These are phyloP conservation scores for Microplitis manilae DNA, from an alignment of 2,888 invertebrate genomes.

Conservation along the genomic window DNA sequence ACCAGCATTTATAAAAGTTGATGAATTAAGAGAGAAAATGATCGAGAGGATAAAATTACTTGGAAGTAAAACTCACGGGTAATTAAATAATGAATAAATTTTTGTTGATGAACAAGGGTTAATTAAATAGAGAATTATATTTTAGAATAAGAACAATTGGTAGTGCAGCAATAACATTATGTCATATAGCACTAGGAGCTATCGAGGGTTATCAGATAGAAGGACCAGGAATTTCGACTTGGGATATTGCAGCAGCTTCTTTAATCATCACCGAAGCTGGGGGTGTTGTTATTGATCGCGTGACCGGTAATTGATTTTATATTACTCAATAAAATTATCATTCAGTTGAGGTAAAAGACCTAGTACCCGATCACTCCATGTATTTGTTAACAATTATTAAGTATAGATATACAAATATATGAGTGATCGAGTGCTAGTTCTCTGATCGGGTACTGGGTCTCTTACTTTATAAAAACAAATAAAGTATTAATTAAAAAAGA, in stretches of 20 bases:
- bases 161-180: conserved; percentile 82
- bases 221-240: conserved; percentile 79
- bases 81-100: conserved; percentile 29
- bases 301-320: conserved; percentile 59
- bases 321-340: not conserved
- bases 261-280: conserved; percentile 86
- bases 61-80: conserved; percentile 63
- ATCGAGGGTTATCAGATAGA: conserved; percentile 83
- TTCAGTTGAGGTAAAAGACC: not conserved
- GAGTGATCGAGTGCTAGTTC: no score
- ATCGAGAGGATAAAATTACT: conserved; percentile 61
- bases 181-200: conserved; percentile 81
- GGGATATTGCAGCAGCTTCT: conserved; percentile 86
- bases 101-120: conserved; percentile 67
- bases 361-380: no score
- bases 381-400: no score
- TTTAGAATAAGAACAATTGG: conserved; percentile 79
- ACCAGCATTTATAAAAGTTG: conserved; percentile 64
- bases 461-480: not conserved
- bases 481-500: not conserved
- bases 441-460: no score
- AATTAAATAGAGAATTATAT: conserved; percentile 57
- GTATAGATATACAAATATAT: no score
- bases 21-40: conserved; percentile 60
- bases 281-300: conserved; percentile 78